phyloP scores from a whole-genome alignment of 2,888 invertebrate species.

The Epirrita christyi region DNA sequence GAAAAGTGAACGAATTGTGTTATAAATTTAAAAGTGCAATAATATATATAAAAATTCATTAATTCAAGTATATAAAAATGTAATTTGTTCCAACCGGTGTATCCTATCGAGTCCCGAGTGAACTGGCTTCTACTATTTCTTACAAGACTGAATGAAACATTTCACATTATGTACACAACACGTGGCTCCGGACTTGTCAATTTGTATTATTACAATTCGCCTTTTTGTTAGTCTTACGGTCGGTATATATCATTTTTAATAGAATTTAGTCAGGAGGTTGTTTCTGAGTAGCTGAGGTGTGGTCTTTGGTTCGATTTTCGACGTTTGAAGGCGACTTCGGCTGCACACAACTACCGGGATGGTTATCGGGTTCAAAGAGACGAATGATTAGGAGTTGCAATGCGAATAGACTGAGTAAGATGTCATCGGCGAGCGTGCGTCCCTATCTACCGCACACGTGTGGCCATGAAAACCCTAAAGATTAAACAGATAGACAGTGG shows the following conservation, averaged over 20 bases:
- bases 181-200: constrained; percentile 72
- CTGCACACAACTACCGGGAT: constrained; percentile 33
- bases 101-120: constrained; percentile 64
- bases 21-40: constrained; percentile 75
- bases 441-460: constrained; percentile 35
- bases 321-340: constrained; percentile 27
- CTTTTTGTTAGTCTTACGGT: constrained; percentile 49
- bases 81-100: constrained; percentile 70
- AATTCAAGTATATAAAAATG: constrained; percentile 64
- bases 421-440: constrained; percentile 47
- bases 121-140: constrained; percentile 62
- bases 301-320: too few species aligned
- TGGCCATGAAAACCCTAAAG: constrained; percentile 31
- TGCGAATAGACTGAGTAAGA: constrained; percentile 65
- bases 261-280: constrained; percentile 39
- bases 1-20: constrained; percentile 52
- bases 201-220: constrained; percentile 58
- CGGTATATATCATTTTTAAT: constrained; percentile 49
- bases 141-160: constrained; percentile 80
- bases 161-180: constrained; percentile 66
- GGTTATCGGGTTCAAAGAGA: constrained; percentile 41
- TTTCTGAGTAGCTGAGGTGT: constrained; percentile 23
- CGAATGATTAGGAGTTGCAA: constrained; percentile 49
- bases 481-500: constrained; percentile 19
- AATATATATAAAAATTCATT: constrained; percentile 68